Base-by-base conservation (phyloP, 2,888 invertebrate genomes). In the Dicyrtoma fusca region DNA sequence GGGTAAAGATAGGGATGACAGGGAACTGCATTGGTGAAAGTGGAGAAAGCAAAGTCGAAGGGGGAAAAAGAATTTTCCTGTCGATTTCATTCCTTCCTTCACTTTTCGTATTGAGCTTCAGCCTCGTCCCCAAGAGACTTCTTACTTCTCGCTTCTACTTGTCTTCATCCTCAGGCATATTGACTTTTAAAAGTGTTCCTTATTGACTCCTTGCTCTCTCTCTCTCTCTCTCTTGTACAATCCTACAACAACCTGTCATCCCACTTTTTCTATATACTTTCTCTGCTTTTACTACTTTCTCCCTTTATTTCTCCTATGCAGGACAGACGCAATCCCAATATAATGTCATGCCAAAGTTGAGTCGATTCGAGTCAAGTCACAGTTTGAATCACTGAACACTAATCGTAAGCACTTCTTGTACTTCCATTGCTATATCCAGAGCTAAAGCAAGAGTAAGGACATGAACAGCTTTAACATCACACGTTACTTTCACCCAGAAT, bases 131-230 rank as follows among this genome's bases (percentile, higher is more conserved):
- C 74, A 59, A 57, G 74, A 70, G 74, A 74, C 74, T 71, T 66
- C 51, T 74, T 71, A 62, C 61, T 71, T 64, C 47, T 64, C 44
- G 53, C 47, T 25, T 34, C n/a, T 23, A 45, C 53, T 69, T 64
- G 66, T 75, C 73, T 69, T 71, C 72, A 72, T 72, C 76, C 76
- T 62, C 44, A 61, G 76, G 76, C 76, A 74, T 76, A 73, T 74
- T 74, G 74, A 76, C 76, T 76, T 74, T 72, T 71, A 69, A 74
- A 74, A 76, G 66, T 73, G 71, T 71, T 74, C 73, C 74, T 74
- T 75, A 75, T 75, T 75, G 71, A 75, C 75, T 74, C 51, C 42
- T 49, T 34, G 42, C 47, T 23, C 64, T 49, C 51, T 23, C 42
- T n/a, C 21, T 21, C 57, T 57, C 57, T 23, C 42, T n/a, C 21